Conservation (phyloP, 2,888 invertebrate genomes). For the Pterobdella sp. region DNA sequence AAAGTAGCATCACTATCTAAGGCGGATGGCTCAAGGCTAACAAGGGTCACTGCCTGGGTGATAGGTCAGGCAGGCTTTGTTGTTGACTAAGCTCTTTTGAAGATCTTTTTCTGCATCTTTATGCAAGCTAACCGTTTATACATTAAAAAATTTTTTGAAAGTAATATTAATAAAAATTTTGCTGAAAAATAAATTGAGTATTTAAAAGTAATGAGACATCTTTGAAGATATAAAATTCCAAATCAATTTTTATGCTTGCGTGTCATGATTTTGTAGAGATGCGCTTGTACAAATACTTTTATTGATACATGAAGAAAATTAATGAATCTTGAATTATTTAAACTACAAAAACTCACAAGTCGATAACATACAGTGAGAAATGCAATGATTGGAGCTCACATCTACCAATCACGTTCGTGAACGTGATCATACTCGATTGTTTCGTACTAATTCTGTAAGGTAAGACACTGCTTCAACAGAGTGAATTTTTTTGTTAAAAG, state of each 20-base stretch:
- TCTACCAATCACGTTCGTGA: neutral
- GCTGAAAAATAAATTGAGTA: neutral
- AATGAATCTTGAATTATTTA: neutral
- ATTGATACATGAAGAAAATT: neutral
- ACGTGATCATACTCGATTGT: neutral
- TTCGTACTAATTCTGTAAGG: slow-evolving; percentile 3
- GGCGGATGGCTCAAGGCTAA: neutral
- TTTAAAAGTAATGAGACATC: neutral
- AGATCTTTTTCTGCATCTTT: too few relatives aligned
- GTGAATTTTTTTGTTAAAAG: too few relatives aligned
- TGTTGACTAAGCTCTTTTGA: too few relatives aligned
- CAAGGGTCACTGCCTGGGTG: neutral
- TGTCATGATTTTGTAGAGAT: too few relatives aligned
- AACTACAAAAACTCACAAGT: slow-evolving; percentile 1
- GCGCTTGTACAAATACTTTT: too few relatives aligned
- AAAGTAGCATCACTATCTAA: slow-evolving; percentile 2
- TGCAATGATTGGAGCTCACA: neutral
- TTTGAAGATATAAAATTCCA: too few relatives aligned
- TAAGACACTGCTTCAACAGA: too few relatives aligned
- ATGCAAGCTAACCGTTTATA: neutral
- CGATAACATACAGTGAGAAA: neutral
- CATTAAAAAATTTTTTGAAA: neutral
- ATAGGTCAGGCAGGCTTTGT: neutral
- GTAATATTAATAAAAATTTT: neutral
- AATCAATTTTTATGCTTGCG: too few relatives aligned